These are phyloP conservation scores for Ceratosolen solmsi DNA, from an alignment of 1,140 invertebrate species.

Conservation along the genomic window DNA sequence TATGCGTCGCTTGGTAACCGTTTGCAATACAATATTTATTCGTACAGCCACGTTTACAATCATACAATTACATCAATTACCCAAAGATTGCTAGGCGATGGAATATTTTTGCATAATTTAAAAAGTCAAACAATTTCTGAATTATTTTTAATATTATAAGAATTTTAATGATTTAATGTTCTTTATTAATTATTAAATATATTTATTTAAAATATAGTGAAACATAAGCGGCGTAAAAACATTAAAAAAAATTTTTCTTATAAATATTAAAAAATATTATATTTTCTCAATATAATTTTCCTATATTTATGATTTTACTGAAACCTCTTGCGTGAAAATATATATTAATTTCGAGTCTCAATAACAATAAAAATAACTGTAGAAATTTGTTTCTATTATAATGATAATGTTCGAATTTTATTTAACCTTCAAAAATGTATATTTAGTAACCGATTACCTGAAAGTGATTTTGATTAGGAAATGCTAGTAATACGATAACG, in stretches of 20 bases:
- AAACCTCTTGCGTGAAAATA: not conserved
- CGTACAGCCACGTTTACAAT: not conserved
- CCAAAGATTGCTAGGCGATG: not conserved
- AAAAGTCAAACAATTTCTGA: not conserved
- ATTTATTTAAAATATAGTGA: too few species aligned
- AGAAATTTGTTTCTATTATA: not conserved
- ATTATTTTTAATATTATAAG: too few species aligned
- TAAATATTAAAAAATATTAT: not conserved
- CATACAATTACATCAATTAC: not conserved
- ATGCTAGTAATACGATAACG: not conserved
- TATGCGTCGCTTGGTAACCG: constrained; percentile 18
- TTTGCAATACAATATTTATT: constrained; percentile 20
- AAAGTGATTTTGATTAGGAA: not conserved
- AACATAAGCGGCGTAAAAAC: too few species aligned
- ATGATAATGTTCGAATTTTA: not conserved
- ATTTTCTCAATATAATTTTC: not conserved
- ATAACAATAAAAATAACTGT: not conserved
- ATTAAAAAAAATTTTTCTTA: too few species aligned
- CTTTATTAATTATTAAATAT: too few species aligned
- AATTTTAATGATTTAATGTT: too few species aligned
- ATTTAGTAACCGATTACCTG: not conserved
- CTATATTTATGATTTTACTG: not conserved
- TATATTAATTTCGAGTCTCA: not conserved
- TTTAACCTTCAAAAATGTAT: not conserved
- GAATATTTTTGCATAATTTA: not conserved